Conservation (phyloP, 1,140 invertebrate species). For the Trigoniulus corallinus region DNA sequence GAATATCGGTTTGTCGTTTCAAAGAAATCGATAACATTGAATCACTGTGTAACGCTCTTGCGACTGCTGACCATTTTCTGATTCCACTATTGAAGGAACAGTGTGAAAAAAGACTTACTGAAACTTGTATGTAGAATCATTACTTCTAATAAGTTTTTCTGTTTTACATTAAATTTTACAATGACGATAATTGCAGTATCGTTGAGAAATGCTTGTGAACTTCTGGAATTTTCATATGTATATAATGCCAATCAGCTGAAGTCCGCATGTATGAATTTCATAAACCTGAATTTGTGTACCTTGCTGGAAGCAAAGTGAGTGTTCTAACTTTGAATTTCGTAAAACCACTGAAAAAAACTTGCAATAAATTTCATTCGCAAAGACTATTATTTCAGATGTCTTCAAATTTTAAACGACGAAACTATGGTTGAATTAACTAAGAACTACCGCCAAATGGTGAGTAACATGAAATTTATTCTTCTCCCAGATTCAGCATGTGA, state of each 20-base stretch:
- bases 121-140: constrained; percentile 24
- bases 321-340: not conserved
- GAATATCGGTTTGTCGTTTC: too few relatives aligned
- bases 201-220: constrained; percentile 46
- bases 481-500: not conserved
- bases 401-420: constrained; percentile 38
- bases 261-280: constrained; percentile 47
- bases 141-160: not conserved
- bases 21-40: constrained; percentile 37
- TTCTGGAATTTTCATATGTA: constrained; percentile 45
- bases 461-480: constrained; percentile 9
- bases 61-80: constrained; percentile 50
- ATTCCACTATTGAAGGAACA: constrained; percentile 41
- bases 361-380: constrained; percentile 17
- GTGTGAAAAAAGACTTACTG: constrained; percentile 41
- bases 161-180: not conserved
- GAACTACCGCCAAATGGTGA: constrained; percentile 37
- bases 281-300: constrained; percentile 43
- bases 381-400: constrained; percentile 11
- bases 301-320: constrained; percentile 37
- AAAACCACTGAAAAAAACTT: not conserved
- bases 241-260: constrained; percentile 49
- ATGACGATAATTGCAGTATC: constrained; percentile 28
- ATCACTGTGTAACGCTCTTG: constrained; percentile 42
- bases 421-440: constrained; percentile 39